These are phyloP conservation scores for Aphelinus atriplicis DNA, from an alignment of 1,140 invertebrate genomes.

Conservation along the genomic window DNA sequence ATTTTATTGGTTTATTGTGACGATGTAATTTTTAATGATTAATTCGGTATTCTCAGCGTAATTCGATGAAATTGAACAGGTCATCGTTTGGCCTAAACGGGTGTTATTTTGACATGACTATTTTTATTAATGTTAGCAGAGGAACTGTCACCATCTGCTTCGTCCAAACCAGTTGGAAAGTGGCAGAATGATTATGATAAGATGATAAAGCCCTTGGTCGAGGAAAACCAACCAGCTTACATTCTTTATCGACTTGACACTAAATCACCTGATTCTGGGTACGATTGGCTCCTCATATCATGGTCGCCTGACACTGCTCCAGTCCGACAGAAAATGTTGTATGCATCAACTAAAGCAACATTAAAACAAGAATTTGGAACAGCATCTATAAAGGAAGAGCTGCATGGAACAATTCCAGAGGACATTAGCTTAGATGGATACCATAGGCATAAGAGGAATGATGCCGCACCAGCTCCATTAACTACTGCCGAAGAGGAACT, in stretches of 20 bases:
- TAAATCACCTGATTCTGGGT: constrained; percentile 72
- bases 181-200: constrained; percentile 93
- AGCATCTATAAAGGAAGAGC: constrained; percentile 89
- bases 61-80: too few species aligned
- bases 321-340: constrained; percentile 97
- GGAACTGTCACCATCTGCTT: constrained; percentile 76
- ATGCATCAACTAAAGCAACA: constrained; percentile 98
- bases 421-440: constrained; percentile 87
- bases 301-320: constrained; percentile 93
- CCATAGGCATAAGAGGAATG: constrained; percentile 79
- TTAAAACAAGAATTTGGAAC: constrained; percentile 96
- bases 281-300: constrained; percentile 94
- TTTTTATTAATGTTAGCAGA: constrained; percentile 70
- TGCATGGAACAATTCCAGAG: constrained; percentile 85
- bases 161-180: constrained; percentile 74
- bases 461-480: constrained; percentile 85
- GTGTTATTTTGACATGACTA: neutral
- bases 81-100: too few species aligned
- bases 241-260: constrained; percentile 81
- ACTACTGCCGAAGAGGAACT: constrained; percentile 91
- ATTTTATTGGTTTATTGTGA: too few species aligned
- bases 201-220: constrained; percentile 78
- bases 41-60: neutral
- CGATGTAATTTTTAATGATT: neutral
- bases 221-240: constrained; percentile 92